Evolutionary conservation across 2,888 invertebrate genomes (phyloP), one percentile per base, ranked within the genome.

Genomic region (Oxyteleia sp.): DNA sequence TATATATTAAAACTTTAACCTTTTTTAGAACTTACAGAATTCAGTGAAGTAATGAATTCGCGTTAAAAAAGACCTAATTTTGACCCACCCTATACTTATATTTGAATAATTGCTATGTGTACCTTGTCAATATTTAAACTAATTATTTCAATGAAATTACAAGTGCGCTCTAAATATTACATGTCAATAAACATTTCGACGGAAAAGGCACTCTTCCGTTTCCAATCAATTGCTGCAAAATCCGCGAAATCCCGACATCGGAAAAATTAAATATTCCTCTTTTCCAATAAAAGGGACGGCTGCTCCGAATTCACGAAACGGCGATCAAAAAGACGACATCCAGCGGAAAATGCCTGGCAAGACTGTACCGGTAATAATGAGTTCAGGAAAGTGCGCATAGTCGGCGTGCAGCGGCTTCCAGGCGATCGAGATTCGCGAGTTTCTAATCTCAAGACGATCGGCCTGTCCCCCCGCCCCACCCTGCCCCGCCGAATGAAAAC

Each of bases 291-390:
- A 63, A 53, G 53, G 57, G 57, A 11, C 78, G 63, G 57, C 71
- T 63, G 72, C 47, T 64, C 72, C 63, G 43, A 80, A 72, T 80
- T 59, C 61, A 59, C 16, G 10, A 32, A 32, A 32, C 32, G 57
- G 47, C 49, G 68, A 76, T 78, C 69, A 81, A 78, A 82, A 78
- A 82, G 76, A 66, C 82, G 76, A 59, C 66, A 78, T 49, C 53
- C 16, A 35, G 51, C 41, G 72, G 74, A 72, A 84, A 80, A 86
- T 86, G 68, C 71, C 80, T 84, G 59, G 72, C 72, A 76, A 47
- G 76, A 83, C 80, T 75, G 81, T 84, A 75, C 82, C 68, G 82
- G 80, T 80, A 86, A 87, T 87, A 87, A 87, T 84, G 85, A 87
- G 86, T 85, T 79, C 84, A 76, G 85, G 84, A 84, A 84, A 84